Percentiles rank a stretch among this genome's conserved stretches.
These are phyloP conservation scores for Drosophila neoperkinsi DNA, from an alignment of 2,888 invertebrate species.

Conservation along the genomic window DNA sequence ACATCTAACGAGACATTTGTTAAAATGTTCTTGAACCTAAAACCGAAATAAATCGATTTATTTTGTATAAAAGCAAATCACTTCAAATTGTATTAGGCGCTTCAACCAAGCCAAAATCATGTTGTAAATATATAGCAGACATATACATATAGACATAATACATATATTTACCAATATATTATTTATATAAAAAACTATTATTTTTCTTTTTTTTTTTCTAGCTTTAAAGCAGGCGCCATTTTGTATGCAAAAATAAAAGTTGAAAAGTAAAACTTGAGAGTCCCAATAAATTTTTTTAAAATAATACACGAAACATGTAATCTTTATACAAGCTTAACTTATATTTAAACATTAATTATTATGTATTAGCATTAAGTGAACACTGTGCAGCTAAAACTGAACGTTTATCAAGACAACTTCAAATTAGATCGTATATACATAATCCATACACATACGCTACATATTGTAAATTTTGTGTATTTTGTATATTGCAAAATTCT, in stretches of 20 bases:
- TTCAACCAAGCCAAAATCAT: conserved; percentile 38
- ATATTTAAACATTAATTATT: conserved; percentile 9
- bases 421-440: conserved; percentile 19
- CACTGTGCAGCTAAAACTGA: background rate
- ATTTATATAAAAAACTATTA: conserved; percentile 10
- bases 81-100: conserved; percentile 29
- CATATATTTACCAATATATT: conserved; percentile 8
- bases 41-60: conserved; percentile 10
- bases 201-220: conserved; percentile 42
- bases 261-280: conserved; percentile 63
- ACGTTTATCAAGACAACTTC: conserved; percentile 16
- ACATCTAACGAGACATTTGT: conserved; percentile 14
- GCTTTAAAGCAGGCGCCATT: conserved; percentile 71
- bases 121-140: conserved; percentile 45
- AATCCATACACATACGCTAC: conserved; percentile 25
- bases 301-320: conserved; percentile 11
- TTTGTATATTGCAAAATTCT: conserved; percentile 58
- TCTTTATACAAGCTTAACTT: conserved; percentile 30
- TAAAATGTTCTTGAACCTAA: conserved; percentile 18
- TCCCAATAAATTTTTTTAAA: conserved; percentile 33
- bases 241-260: conserved; percentile 54
- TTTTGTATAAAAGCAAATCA: conserved; percentile 37
- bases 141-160: conserved; percentile 24
- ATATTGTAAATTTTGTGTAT: conserved; percentile 43
- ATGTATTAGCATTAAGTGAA: conserved; percentile 24